Conservation (phyloP, 2,888 invertebrate genomes). For the Cephus pygmeus region DNA sequence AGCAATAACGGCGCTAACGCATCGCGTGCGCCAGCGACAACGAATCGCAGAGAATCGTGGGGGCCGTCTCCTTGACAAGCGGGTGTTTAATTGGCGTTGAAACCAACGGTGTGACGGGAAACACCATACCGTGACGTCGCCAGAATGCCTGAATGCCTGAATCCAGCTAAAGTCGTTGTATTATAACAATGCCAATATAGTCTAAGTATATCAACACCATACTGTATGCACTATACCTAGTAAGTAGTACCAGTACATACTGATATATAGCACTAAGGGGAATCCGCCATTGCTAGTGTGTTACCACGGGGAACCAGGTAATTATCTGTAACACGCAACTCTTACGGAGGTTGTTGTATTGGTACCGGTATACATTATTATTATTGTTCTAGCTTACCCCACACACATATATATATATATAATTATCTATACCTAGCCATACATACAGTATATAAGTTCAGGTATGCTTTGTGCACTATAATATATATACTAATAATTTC, state of each 20-base stretch:
- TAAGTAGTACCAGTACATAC: not conserved
- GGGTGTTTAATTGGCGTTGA: conserved; percentile 67
- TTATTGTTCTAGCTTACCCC: conserved; percentile 14
- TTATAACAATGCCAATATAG: not conserved
- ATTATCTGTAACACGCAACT: conserved; percentile 63
- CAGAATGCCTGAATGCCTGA: conserved; percentile 60
- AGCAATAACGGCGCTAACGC: conserved; percentile 54
- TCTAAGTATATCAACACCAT: not conserved
- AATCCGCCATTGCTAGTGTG: conserved; percentile 59
- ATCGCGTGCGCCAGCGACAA: conserved; percentile 63
- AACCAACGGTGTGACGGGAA: conserved; percentile 65
- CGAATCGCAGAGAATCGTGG: conserved; percentile 56
- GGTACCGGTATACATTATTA: not conserved
- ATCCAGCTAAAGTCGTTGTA: conserved; percentile 36
- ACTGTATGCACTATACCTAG: not conserved
- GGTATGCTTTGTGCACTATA: not conserved
- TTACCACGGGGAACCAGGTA: conserved; percentile 58
- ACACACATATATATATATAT: not conserved
- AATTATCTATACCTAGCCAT: conserved; percentile 9
- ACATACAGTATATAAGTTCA: conserved; percentile 4
- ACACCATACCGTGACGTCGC: conserved; percentile 61
- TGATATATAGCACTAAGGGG: conserved; percentile 20
- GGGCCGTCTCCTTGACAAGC: conserved; percentile 64
- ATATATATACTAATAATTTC: not conserved
- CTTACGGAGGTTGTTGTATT: not conserved